Percentiles rank a stretch among this genome's conserved stretches.
phyloP scores from a whole-genome alignment of 2,888 invertebrate species.

The Eupithecia centaureata region DNA sequence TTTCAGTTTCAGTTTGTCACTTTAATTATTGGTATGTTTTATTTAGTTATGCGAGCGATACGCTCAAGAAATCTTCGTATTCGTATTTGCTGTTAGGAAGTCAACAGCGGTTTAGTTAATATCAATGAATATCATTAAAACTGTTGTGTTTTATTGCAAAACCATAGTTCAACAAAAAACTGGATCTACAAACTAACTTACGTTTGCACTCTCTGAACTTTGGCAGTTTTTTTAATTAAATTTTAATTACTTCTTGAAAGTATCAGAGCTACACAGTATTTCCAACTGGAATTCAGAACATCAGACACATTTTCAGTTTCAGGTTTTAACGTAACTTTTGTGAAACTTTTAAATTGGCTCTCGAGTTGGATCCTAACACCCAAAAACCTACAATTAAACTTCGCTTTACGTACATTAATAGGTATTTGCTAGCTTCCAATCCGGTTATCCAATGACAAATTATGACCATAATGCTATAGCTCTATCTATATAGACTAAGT shows the following conservation, averaged over 20 bases:
- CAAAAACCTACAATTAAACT: background rate
- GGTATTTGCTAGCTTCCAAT: no score
- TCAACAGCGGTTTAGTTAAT: background rate
- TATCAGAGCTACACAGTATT: background rate
- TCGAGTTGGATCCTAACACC: constrained; percentile 9
- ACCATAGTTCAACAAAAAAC: background rate
- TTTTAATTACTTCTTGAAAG: background rate
- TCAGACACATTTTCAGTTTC: background rate
- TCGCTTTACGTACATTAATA: no score
- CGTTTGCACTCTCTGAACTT: background rate
- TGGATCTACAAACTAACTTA: background rate
- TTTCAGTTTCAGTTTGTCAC: no score
- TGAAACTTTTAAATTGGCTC: constrained; percentile 12
- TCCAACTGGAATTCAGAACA: background rate
- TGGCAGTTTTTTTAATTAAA: background rate
- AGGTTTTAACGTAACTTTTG: background rate
- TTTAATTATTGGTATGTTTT: background rate
- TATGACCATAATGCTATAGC: no score
- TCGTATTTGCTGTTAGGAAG: background rate
- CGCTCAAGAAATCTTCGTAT: no score
- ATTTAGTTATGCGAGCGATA: background rate
- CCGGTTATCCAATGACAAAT: no score
- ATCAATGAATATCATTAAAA: background rate
- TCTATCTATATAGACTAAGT: no score
- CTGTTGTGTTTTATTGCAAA: background rate